These are phyloP conservation scores for Mimachlamys varia DNA, from an alignment of 2,888 invertebrate genomes.

Conservation along the genomic window DNA sequence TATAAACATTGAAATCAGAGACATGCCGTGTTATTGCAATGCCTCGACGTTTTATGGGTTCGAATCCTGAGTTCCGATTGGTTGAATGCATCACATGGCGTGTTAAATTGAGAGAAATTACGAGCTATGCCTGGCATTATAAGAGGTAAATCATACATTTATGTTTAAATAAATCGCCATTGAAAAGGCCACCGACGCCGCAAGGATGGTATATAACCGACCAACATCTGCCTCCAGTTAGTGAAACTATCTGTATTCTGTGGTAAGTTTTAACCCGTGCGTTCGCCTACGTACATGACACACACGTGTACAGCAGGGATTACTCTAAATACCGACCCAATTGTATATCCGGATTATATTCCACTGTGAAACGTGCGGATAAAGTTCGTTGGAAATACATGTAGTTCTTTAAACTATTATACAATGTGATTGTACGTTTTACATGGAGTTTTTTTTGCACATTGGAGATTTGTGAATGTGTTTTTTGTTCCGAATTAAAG, in stretches of 20 bases:
- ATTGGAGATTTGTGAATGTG: constrained; percentile 8
- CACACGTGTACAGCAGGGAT: constrained; percentile 3
- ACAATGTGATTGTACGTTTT: not conserved
- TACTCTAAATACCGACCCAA: constrained; percentile 31
- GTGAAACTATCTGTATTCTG: constrained; percentile 31
- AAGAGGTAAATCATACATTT: constrained; percentile 34
- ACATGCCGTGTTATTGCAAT: constrained; percentile 34
- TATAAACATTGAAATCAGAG: constrained; percentile 31
- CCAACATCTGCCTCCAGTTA: constrained; percentile 8
- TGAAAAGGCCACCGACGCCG: constrained; percentile 36
- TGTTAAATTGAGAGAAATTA: constrained; percentile 31
- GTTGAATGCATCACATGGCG: constrained; percentile 1
- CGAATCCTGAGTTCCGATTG: constrained; percentile 22
- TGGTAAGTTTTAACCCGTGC: constrained; percentile 23
- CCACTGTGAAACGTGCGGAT: not conserved
- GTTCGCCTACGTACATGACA: not conserved
- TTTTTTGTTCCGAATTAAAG: not conserved
- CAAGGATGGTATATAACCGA: not conserved
- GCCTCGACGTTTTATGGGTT: not conserved
- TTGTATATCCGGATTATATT: constrained; percentile 25
- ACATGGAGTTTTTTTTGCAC: not conserved
- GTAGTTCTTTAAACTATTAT: not conserved
- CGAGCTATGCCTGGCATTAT: constrained; percentile 24
- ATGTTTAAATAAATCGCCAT: constrained; percentile 36
- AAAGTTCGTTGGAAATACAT: not conserved